Percentiles rank a stretch among this genome's conserved stretches.
Conservation (phyloP, 2,888 invertebrate genomes). For the Unio pictorum region DNA sequence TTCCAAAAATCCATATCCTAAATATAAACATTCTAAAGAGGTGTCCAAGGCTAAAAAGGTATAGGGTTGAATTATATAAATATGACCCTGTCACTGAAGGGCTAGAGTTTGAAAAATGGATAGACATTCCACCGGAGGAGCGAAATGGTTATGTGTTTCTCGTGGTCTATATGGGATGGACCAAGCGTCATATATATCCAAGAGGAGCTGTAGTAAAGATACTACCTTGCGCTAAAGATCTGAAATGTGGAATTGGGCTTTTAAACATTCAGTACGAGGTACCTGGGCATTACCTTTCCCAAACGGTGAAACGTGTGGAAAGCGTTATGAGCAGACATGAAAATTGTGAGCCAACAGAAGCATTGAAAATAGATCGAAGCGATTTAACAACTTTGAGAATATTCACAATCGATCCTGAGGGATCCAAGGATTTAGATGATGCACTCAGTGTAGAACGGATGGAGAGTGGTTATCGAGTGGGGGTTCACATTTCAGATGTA, state of each 20-base stretch:
- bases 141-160: slow-evolving; percentile 33
- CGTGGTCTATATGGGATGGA: slow-evolving; percentile 37
- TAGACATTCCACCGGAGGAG: slow-evolving; percentile 24
- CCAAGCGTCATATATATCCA: slow-evolving; percentile 33
- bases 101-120: slow-evolving; percentile 18
- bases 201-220: slow-evolving; percentile 37
- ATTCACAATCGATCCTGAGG: slow-evolving; percentile 42
- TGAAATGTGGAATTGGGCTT: slow-evolving; percentile 13
- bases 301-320: slow-evolving; percentile 10
- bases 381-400: slow-evolving; percentile 23
- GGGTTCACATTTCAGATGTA: slow-evolving; percentile 46
- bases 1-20: slow-evolving; percentile 40
- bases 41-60: slow-evolving; percentile 2
- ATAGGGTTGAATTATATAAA: slow-evolving; percentile 21
- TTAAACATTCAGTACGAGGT: slow-evolving; percentile 24
- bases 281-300: slow-evolving; percentile 12
- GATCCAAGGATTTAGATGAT: slow-evolving; percentile 41
- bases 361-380: slow-evolving; percentile 7
- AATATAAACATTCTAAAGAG: slow-evolving; percentile 5
- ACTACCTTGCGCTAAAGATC: slow-evolving; percentile 17
- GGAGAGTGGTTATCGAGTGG: slow-evolving; percentile 21
- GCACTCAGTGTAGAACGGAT: slow-evolving; percentile 26
- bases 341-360: background rate
- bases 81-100: slow-evolving; percentile 15
- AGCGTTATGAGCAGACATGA: background rate